A percentile compares a stretch with the other conserved stretches of the same genome.
Conservation (phyloP, 2,888 invertebrate genomes). For the Erebia aethiops region DNA sequence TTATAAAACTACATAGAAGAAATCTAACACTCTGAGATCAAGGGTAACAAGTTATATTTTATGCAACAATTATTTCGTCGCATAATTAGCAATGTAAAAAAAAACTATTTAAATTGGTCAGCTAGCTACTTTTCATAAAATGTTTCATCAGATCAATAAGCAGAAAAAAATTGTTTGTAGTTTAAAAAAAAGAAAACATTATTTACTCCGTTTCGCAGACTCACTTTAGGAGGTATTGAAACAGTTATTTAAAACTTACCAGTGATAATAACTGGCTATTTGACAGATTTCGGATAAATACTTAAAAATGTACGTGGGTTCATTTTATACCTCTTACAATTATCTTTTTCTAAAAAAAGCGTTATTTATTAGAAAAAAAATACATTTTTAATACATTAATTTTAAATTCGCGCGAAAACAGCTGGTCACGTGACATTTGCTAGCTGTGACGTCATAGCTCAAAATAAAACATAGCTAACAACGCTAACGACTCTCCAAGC, state of each 20-base stretch:
- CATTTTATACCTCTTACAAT: too few species aligned
- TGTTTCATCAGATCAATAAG: neutral
- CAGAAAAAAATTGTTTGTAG: constrained; percentile 24
- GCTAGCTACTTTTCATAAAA: constrained; percentile 22
- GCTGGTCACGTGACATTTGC: too few species aligned
- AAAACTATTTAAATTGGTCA: constrained; percentile 25
- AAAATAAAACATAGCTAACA: too few species aligned
- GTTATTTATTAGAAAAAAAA: too few species aligned
- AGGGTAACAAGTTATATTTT: constrained; percentile 62
- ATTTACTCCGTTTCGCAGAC: constrained; percentile 24
- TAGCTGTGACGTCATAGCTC: too few species aligned
- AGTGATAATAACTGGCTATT: neutral
- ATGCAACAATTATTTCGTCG: constrained; percentile 28
- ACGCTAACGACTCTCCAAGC: too few species aligned
- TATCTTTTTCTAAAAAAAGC: too few species aligned
- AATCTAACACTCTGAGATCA: constrained; percentile 73
- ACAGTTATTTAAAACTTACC: constrained; percentile 1
- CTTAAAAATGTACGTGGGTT: too few species aligned
- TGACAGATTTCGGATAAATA: too few species aligned
- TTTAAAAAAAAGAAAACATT: constrained; percentile 18
- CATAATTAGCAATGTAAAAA: constrained; percentile 7
- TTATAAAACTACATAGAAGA: constrained; percentile 74
- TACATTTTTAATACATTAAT: too few species aligned
- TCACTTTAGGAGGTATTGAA: constrained; percentile 13
- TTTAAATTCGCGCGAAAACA: too few species aligned